These are phyloP conservation scores for Sturnus vulgaris DNA, from an alignment of 2,113 vertebrate species.

Conservation along the genomic window DNA sequence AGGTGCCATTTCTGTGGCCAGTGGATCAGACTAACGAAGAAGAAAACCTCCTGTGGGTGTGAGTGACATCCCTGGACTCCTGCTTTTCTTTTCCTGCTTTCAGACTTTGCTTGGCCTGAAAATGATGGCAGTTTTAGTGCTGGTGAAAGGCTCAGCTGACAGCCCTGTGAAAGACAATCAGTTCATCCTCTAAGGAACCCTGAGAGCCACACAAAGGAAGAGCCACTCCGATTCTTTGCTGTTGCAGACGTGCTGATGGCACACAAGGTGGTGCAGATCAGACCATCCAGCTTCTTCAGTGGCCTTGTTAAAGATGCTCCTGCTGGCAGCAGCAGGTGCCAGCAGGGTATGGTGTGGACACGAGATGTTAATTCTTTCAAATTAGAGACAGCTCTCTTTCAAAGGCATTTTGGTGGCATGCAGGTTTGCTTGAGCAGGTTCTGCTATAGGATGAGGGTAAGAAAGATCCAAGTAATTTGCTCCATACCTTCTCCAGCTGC, in stretches of 20 bases:
- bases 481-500: background rate
- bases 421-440: background rate
- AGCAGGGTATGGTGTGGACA: background rate
- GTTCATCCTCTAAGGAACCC: background rate
- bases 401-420: background rate
- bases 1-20: background rate
- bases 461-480: background rate
- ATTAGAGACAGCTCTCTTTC: background rate
- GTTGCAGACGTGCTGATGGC: background rate
- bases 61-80: background rate
- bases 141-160: background rate
- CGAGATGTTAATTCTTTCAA: background rate
- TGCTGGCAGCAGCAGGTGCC: background rate
- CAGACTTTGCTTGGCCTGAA: background rate
- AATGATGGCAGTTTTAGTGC: background rate
- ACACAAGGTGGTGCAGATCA: background rate
- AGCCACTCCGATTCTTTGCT: background rate
- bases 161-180: background rate
- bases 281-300: background rate
- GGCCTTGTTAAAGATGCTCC: background rate
- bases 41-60: background rate
- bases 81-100: constrained; percentile 9
- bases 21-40: background rate
- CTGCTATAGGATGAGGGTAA: background rate
- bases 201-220: background rate